A percentile compares a stretch with the other conserved stretches of the same genome.
These are phyloP conservation scores for Shargacucullia verbasci DNA, from an alignment of 2,888 invertebrate species.

Conservation along the genomic window DNA sequence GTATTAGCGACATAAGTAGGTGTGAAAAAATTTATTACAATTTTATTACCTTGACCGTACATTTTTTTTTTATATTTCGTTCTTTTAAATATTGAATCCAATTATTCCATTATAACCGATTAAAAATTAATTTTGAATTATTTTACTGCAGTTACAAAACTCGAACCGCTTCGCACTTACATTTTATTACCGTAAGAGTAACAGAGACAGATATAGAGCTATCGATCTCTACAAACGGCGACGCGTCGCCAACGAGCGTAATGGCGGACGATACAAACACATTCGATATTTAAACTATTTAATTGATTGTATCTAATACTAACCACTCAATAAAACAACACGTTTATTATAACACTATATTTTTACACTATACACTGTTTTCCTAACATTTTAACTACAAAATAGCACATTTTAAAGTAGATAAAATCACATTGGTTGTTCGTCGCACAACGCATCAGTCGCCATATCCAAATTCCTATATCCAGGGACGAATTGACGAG, in stretches of 20 bases:
- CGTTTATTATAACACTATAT: conserved; percentile 48
- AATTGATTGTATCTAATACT: conserved; percentile 61
- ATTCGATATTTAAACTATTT: conserved; percentile 67
- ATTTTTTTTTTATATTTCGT: not conserved
- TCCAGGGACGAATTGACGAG: conserved; percentile 73
- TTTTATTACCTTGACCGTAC: conserved; percentile 30
- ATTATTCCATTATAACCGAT: conserved; percentile 26
- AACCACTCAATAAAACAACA: conserved; percentile 53
- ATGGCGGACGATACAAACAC: conserved; percentile 79
- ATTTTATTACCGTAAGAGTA: conserved; percentile 64
- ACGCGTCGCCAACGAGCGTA: conserved; percentile 67
- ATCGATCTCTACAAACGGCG: conserved; percentile 70
- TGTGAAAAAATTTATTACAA: conserved; percentile 27
- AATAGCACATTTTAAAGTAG: conserved; percentile 68
- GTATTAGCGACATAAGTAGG: not conserved
- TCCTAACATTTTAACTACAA: conserved; percentile 45
- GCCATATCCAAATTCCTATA: conserved; percentile 83
- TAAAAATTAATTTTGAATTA: conserved; percentile 52
- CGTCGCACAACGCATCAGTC: conserved; percentile 81
- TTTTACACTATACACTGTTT: conserved; percentile 53
- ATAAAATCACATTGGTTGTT: conserved; percentile 77
- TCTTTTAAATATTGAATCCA: conserved; percentile 18
- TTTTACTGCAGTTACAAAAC: conserved; percentile 53
- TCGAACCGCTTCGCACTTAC: conserved; percentile 67
- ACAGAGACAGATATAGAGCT: conserved; percentile 74